Base-by-base conservation (phyloP, 2,113 vertebrate genomes). In the Alouatta palliata region DNA sequence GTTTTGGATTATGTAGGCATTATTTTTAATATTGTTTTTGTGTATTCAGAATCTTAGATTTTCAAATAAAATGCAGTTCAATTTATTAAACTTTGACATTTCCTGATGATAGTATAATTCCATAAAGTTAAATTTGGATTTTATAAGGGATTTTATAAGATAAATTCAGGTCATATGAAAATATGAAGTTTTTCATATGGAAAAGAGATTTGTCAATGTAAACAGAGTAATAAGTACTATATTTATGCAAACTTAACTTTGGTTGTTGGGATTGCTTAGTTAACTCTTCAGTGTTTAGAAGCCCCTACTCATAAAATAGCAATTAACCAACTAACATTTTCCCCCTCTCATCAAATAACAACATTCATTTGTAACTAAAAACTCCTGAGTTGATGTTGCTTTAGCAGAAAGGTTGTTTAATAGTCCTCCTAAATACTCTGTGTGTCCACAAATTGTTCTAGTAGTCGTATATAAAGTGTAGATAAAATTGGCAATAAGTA, bases 31-130 rank as follows among this genome's bases (percentile, higher is more conserved):
- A 84, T 71, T 3, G 68, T 86, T 93, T 21, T 47, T 87, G 6
- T 23, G 21, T 87, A 83, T 25, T 47, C 23, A 89, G 75, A 92
- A 58, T 92, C 19, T 20, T 80, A 25, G 1, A 58, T 86, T 86
- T 96, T 87, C n/a, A 82, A 91, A 68, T 32, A 43, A 94, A 92
- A 58, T 75, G 21, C 71, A 94, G 7, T 88, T 95, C 16, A 73
- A 3, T 87, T 35, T 52, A 16, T 89, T 47, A 3, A 27, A 52
- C 70, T 61, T 86, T 87, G 37, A 81, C 27, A 49, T 7, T 80
- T 89, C 17, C 16, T 85, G 35, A 49, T 58, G 88, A 75, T 84
- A 45, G 73, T 90, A 58, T 52, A 5, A 71, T 70, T 90, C 94
- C 82, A 76, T 86, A 64, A 82, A 80, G 2, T 47, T 37, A 66